Conservation (phyloP, 35 echinoderm and acorn worm species). For the Diadema setosum region DNA sequence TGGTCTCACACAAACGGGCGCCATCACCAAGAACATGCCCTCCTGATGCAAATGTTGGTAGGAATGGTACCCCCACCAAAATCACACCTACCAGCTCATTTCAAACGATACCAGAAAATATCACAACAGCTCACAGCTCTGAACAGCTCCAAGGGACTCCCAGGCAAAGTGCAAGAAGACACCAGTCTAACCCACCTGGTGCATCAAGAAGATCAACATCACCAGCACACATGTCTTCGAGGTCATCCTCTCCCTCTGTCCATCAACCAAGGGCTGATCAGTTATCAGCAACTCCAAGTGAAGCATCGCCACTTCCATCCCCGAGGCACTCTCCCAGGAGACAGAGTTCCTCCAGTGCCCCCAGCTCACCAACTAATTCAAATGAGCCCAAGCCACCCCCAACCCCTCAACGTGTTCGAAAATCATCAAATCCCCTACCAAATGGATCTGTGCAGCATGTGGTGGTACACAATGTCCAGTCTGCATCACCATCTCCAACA, state of each 20-base stretch:
- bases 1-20: slow-evolving; percentile 27
- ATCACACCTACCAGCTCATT: slow-evolving; percentile 87
- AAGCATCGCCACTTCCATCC: slow-evolving; percentile 56
- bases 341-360: background rate
- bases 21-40: slow-evolving; percentile 39
- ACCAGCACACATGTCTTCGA: slow-evolving; percentile 39
- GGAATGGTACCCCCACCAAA: slow-evolving; percentile 35
- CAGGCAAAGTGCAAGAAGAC: slow-evolving; percentile 16
- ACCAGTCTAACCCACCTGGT: slow-evolving; percentile 33
- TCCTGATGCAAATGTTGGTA: slow-evolving; percentile 48
- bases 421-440: slow-evolving; percentile 7
- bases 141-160: slow-evolving; percentile 59
- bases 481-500: slow-evolving; percentile 1
- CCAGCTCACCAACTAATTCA: slow-evolving; percentile 20
- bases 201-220: slow-evolving; percentile 75
- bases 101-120: slow-evolving; percentile 97
- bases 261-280: slow-evolving; percentile 45
- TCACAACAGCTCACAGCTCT: slow-evolving; percentile 82
- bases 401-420: background rate
- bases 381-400: slow-evolving; percentile 2
- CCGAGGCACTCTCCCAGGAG: slow-evolving; percentile 19
- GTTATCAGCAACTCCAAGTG: slow-evolving; percentile 24
- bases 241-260: slow-evolving; percentile 61
- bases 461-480: background rate
- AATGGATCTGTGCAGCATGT: background rate